Base-by-base conservation (phyloP, 2,888 invertebrate species). In the Cenopis cana region DNA sequence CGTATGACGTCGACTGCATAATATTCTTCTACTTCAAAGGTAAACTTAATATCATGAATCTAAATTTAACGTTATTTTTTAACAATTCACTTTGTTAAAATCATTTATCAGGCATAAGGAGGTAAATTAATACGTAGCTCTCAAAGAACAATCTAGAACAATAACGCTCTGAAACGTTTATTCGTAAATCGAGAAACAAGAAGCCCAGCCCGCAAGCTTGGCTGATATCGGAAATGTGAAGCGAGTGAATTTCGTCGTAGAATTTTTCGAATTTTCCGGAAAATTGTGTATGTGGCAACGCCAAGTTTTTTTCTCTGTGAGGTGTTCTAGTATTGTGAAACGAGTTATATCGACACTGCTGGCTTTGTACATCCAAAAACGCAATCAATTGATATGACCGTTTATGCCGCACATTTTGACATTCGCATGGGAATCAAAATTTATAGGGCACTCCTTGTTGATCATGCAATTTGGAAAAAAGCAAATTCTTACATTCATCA, bases 141-240 rank as follows among this genome's bases (percentile, higher is more conserved):
- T n/a, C n/a, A 24, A 24, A 24, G 24, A 24, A 24, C 24, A 62
- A n/a, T n/a, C n/a, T n/a, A 62, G 52, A 20, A 52, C 62, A 50
- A 62, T 18, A 12, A 12, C 18, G 36, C 4, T 20, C 20, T 18
- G 20, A 18, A 12, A 20, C 8, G n/a, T 62, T 17, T n/a, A 41
- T 2, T 50, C 29, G 29, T 18, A 36, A 33, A 62, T 18, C 14
- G 61, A 17, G 20, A 8, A 49, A 18, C 52, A 62, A n/a, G 18
- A 62, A 50, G n/a, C n/a, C n/a, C 18, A 14, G 14, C 61, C 17
- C 33, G 24, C 18, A 52, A 52, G 18, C 36, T 52, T 52, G 8
- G 14, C 50, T 18, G 62, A 6, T 59, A 67, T 57, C 36, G 49
- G 38, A 38, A 67, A 50, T 67, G 20, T 36, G 46, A 20, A 57